phyloP scores from a whole-genome alignment of 2,797 vertebrate genomes.

The Sebastes nivosus region DNA sequence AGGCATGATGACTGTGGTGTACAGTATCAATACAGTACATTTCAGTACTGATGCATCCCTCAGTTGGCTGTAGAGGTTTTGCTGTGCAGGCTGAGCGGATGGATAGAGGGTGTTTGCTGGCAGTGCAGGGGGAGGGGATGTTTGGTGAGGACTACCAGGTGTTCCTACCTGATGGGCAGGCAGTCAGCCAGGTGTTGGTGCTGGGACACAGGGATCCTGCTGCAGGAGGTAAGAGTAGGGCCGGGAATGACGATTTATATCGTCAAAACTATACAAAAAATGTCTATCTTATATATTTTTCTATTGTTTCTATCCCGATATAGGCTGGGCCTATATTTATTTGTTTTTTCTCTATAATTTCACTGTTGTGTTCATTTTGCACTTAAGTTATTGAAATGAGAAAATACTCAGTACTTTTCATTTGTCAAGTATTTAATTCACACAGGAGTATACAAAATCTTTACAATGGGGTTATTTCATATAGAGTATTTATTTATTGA shows the following conservation, averaged over 20 bases:
- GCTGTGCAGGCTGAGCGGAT: slow-evolving; percentile 17
- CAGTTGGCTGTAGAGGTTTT: slow-evolving; percentile 18
- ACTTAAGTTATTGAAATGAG: too few species aligned
- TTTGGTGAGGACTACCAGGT: slow-evolving; percentile 75
- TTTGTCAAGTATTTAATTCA: too few species aligned
- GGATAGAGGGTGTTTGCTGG: slow-evolving; percentile 53
- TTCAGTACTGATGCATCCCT: slow-evolving; percentile 12
- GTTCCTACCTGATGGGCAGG: slow-evolving; percentile 61
- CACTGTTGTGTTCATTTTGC: too few species aligned
- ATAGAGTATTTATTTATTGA: too few species aligned
- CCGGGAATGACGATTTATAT: too few species aligned
- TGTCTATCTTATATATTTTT: too few species aligned
- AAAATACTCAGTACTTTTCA: too few species aligned
- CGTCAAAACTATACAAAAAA: rapidly evolving
- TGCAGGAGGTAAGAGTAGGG: slow-evolving; percentile 65
- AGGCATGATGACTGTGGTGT: slow-evolving; percentile 40
- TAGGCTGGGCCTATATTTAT: too few species aligned
- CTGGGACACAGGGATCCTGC: slow-evolving; percentile 44
- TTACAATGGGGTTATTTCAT: too few species aligned
- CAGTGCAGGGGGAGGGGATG: slow-evolving; percentile 51
- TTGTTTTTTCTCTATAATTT: too few species aligned
- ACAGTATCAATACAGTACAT: slow-evolving; percentile 27
- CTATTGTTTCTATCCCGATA: too few species aligned
- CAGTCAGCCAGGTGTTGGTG: slow-evolving; percentile 64
- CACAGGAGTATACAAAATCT: too few species aligned